phyloP scores from a whole-genome alignment of 2,113 vertebrate genomes.

The Ammodramus savannarum region DNA sequence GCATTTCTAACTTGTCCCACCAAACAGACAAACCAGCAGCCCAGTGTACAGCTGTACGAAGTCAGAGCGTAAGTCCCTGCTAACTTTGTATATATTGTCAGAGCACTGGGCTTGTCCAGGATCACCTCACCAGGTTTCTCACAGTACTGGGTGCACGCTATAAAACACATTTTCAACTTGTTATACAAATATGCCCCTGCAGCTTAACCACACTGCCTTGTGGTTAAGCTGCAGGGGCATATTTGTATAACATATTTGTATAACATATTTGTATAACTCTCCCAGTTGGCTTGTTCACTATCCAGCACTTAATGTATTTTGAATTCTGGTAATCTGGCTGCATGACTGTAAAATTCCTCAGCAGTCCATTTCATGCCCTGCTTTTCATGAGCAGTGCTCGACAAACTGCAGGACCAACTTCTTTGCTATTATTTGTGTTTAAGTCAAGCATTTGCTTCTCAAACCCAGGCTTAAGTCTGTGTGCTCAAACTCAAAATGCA shows the following conservation, averaged over 20 bases:
- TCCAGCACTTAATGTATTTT: not conserved
- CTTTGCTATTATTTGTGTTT: not conserved
- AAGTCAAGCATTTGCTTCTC: not conserved
- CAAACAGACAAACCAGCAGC: not conserved
- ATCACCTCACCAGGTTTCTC: not conserved
- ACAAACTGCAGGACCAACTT: not conserved
- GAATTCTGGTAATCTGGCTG: not conserved
- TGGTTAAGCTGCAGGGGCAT: no score
- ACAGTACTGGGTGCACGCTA: not conserved
- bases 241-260: no score
- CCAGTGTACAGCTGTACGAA: not conserved
- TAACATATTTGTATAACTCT: no score
- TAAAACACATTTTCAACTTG: not conserved
- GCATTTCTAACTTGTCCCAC: not conserved
- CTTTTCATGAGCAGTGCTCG: not conserved
- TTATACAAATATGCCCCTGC: accelerated
- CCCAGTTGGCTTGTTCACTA: not conserved
- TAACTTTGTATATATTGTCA: not conserved
- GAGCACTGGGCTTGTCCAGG: not conserved
- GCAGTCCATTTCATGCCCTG: not conserved
- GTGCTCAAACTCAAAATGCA: not conserved
- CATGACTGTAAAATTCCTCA: not conserved
- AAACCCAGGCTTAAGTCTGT: not conserved
- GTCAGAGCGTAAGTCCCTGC: not conserved
- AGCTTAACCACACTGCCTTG: not conserved